These are phyloP conservation scores for Ametastegia equiseti DNA, from an alignment of 2,888 invertebrate genomes.

Conservation along the genomic window DNA sequence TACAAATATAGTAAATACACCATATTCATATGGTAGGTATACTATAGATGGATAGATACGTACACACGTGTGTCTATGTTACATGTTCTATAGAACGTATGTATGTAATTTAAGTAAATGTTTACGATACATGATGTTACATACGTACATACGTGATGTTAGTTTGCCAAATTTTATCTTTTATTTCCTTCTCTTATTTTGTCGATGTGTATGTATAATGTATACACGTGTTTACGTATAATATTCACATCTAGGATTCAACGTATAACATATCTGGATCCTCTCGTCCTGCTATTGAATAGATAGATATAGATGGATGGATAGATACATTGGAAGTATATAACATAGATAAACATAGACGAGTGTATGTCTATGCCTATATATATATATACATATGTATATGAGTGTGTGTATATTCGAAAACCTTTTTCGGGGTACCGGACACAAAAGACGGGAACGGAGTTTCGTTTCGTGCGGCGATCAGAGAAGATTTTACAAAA, in stretches of 20 bases:
- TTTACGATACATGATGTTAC: neutral
- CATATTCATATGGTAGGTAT: neutral
- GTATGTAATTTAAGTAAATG: neutral
- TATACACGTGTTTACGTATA: neutral
- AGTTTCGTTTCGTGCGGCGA: slow-evolving; percentile 45
- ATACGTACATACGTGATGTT: neutral
- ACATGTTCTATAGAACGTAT: too few species aligned
- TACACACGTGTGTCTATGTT: neutral
- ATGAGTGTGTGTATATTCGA: neutral
- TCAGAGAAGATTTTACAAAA: slow-evolving; percentile 47
- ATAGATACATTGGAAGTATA: neutral
- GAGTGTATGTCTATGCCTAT: neutral
- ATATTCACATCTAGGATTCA: neutral
- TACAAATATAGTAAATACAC: neutral
- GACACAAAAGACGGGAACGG: slow-evolving; percentile 39
- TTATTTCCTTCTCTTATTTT: neutral
- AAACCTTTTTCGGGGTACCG: slow-evolving; percentile 20
- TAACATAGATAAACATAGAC: too few species aligned
- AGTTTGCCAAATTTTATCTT: neutral
- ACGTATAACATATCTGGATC: neutral
- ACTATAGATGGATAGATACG: neutral
- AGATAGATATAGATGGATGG: neutral
- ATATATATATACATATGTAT: neutral
- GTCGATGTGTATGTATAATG: neutral
- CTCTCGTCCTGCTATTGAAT: too few species aligned